Percentiles rank a stretch among this genome's conserved stretches.
Conservation (phyloP, 2,888 invertebrate genomes). For the Ptilodon capucinus region DNA sequence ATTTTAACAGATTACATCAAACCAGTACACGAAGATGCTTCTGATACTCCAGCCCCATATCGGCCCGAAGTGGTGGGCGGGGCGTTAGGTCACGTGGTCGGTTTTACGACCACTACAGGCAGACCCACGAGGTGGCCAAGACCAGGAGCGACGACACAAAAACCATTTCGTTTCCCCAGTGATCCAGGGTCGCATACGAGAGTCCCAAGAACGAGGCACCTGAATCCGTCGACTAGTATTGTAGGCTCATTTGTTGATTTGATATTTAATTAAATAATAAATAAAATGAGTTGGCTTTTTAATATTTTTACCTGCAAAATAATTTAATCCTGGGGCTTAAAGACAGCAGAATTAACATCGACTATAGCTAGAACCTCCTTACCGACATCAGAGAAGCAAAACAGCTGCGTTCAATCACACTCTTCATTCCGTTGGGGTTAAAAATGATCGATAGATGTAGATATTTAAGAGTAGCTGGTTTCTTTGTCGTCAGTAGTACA, state of each 20-base stretch:
- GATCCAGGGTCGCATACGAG: neutral
- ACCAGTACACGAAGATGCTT: constrained; percentile 61
- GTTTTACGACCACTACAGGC: constrained; percentile 46
- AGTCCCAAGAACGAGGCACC: constrained; percentile 18
- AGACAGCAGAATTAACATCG: no score
- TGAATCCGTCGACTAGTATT: constrained; percentile 35
- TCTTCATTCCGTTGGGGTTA: neutral
- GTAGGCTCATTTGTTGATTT: constrained; percentile 70
- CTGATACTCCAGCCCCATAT: constrained; percentile 46
- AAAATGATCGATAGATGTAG: neutral
- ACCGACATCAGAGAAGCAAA: no score
- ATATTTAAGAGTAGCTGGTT: no score
- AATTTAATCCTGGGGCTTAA: no score
- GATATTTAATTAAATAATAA: constrained; percentile 59
- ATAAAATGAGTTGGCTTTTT: neutral
- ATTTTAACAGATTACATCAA: constrained; percentile 59
- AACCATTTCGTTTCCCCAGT: neutral
- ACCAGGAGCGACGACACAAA: constrained; percentile 7
- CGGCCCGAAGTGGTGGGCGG: constrained; percentile 63
- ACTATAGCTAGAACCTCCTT: no score
- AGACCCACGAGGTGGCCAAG: constrained; percentile 37
- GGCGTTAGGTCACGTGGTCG: constrained; percentile 56
- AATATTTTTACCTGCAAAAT: no score
- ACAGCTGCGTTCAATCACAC: no score
- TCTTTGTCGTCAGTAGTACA: neutral